These are phyloP conservation scores for Orthonychiurus folsomi DNA, from an alignment of 2,888 invertebrate genomes.

Conservation along the genomic window DNA sequence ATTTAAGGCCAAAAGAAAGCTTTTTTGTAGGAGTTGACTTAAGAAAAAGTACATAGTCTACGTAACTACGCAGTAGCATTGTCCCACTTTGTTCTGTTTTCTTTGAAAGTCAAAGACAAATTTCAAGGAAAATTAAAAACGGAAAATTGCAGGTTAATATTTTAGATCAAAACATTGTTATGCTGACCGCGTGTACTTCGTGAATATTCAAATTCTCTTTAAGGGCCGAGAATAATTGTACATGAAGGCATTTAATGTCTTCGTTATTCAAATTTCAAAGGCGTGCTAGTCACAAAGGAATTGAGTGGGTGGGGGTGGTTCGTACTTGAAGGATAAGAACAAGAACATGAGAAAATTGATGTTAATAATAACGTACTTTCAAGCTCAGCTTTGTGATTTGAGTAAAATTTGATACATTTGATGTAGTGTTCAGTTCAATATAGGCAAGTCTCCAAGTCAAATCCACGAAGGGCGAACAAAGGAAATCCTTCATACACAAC, in stretches of 20 bases:
- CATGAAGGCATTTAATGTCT: too few species aligned
- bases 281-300: too few species aligned
- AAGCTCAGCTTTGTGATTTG: not conserved
- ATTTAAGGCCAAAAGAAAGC: not conserved
- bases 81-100: not conserved
- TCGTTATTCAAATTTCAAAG: too few species aligned
- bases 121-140: not conserved
- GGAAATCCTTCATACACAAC: not conserved
- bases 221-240: too few species aligned
- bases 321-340: too few species aligned
- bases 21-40: not conserved
- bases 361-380: too few species aligned
- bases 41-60: not conserved
- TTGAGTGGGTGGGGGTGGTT: too few species aligned
- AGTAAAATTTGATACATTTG: not conserved
- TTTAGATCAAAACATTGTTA: not conserved
- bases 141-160: too few species aligned
- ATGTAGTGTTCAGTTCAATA: too few species aligned
- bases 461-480: not conserved
- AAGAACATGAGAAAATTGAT: too few species aligned
- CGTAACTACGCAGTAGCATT: too few species aligned
- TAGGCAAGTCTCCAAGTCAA: not conserved
- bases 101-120: too few species aligned
- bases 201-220: not conserved
- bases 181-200: not conserved